A percentile compares a stretch with the other conserved stretches of the same genome.
These are phyloP conservation scores for Osmoderma eremita DNA, from an alignment of 2,888 invertebrate genomes.

Conservation along the genomic window DNA sequence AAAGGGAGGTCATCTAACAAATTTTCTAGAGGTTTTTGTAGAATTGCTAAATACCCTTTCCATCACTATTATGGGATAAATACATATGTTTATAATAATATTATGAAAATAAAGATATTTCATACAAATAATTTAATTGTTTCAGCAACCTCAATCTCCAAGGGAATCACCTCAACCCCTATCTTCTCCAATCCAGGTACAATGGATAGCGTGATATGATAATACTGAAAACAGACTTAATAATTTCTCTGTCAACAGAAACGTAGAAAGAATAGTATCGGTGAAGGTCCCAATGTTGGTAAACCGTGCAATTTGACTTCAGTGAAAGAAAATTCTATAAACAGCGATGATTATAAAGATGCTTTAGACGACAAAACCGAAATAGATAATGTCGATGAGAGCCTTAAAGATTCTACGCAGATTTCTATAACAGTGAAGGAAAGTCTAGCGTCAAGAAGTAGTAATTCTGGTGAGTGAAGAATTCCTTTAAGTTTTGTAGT, in stretches of 20 bases:
- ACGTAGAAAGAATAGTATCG: conserved; percentile 22
- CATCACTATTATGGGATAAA: no score
- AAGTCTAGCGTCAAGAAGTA: conserved; percentile 38
- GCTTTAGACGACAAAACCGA: conserved; percentile 38
- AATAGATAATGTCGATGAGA: conserved; percentile 20
- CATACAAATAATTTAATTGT: not conserved
- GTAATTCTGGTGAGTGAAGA: conserved; percentile 32
- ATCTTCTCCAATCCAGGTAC: conserved; percentile 10
- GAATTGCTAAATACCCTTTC: no score
- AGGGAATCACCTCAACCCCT: conserved; percentile 8
- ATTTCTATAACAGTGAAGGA: conserved; percentile 33
- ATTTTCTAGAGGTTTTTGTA: no score
- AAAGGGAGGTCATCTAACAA: no score
- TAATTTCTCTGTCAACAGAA: conserved; percentile 1
- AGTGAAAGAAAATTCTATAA: conserved; percentile 38
- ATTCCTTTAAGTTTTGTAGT: not conserved
- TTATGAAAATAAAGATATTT: not conserved
- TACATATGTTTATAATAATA: not conserved
- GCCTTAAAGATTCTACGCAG: conserved; percentile 31
- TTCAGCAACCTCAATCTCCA: conserved; percentile 17
- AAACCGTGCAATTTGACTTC: conserved; percentile 38
- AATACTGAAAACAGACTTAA: no score
- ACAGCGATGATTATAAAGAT: conserved; percentile 39
- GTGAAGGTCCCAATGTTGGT: conserved; percentile 25
- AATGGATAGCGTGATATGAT: not conserved